These are phyloP conservation scores for Eolophus roseicapilla DNA, from an alignment of 2,113 vertebrate species.

Conservation along the genomic window DNA sequence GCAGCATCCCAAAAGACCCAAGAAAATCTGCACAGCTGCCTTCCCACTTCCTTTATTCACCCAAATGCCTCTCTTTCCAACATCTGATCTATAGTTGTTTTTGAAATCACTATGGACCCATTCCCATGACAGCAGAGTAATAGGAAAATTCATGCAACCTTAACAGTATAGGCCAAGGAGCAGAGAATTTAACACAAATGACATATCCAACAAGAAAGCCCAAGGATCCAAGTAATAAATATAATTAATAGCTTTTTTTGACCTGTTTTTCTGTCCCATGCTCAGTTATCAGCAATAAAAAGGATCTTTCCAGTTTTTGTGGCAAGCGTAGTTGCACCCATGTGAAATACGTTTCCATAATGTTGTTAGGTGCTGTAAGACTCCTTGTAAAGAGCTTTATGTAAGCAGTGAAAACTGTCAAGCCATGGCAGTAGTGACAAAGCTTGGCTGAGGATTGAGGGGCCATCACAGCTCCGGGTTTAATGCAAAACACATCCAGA, in stretches of 20 bases:
- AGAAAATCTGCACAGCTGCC: not conserved
- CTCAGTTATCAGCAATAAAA: not conserved
- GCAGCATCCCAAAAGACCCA: not conserved
- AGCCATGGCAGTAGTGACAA: rapidly evolving
- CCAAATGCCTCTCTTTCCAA: not conserved
- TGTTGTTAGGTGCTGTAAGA: not conserved
- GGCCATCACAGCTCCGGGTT: too few relatives aligned
- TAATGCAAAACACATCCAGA: not conserved
- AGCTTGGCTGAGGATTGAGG: not conserved
- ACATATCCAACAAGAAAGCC: not conserved
- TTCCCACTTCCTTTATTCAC: not conserved
- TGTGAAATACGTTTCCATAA: rapidly evolving
- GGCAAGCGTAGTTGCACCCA: not conserved
- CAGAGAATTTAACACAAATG: not conserved
- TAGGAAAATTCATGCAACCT: not conserved
- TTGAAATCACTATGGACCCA: not conserved
- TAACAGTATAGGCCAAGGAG: rapidly evolving
- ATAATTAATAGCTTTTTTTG: not conserved
- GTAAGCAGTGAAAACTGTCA: not conserved
- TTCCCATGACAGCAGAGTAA: not conserved
- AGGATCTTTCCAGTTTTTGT: not conserved
- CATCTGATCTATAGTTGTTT: not conserved
- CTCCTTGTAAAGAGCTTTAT: not conserved
- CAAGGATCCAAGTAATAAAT: not conserved
- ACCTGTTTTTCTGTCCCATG: not conserved